phyloP scores from a whole-genome alignment of 2,113 vertebrate genomes.

The Cheilinus undulatus region DNA sequence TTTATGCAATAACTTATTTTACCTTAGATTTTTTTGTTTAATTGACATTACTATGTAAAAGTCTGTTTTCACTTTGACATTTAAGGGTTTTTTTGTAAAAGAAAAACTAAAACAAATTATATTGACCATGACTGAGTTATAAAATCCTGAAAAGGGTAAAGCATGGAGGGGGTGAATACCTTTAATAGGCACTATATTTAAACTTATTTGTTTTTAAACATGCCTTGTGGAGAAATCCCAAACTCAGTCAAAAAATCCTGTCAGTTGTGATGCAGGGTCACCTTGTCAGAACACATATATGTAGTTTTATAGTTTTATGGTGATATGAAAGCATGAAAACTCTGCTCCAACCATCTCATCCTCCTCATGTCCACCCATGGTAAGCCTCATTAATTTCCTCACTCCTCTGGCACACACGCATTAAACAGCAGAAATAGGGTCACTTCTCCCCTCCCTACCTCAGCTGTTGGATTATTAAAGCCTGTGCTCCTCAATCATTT shows the following conservation, averaged over 20 bases:
- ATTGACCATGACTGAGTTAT: too few relatives aligned
- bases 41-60: too few relatives aligned
- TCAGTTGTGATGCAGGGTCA: not conserved
- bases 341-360: slow-evolving; percentile 1
- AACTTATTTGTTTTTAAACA: not conserved
- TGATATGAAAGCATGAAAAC: not conserved
- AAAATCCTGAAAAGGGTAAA: too few relatives aligned
- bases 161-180: too few relatives aligned
- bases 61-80: too few relatives aligned
- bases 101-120: too few relatives aligned
- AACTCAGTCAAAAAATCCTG: not conserved
- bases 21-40: too few relatives aligned
- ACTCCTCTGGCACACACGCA: slow-evolving; percentile 7
- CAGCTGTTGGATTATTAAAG: slow-evolving; percentile 38
- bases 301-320: too few relatives aligned
- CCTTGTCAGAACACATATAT: slow-evolving; percentile 10
- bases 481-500: slow-evolving; percentile 14
- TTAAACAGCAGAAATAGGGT: slow-evolving; percentile 30
- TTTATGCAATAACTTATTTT: too few relatives aligned
- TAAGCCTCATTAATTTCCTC: slow-evolving; percentile 18
- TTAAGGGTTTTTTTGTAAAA: too few relatives aligned
- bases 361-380: slow-evolving; percentile 4
- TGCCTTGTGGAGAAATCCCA: not conserved
- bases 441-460: slow-evolving; percentile 23
- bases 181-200: too few relatives aligned